A percentile compares a stretch with the other conserved stretches of the same genome.
Conservation (phyloP, 1,140 invertebrate genomes). For the Hycleus cichorii region DNA sequence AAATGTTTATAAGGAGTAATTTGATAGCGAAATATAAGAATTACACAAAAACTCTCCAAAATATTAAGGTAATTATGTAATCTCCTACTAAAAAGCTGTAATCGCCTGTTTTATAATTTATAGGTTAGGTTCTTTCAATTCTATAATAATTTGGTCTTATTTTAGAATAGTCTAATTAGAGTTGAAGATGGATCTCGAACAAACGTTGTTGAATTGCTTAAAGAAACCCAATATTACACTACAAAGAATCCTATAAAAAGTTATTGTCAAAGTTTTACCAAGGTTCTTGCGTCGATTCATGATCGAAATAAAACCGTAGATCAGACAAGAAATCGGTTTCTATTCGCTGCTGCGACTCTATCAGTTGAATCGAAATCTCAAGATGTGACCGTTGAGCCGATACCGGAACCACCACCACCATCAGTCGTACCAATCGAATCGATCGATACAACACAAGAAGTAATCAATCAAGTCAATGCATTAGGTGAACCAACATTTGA, state of each 20-base stretch:
- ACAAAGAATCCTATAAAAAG: neutral
- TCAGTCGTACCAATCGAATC: conserved; percentile 39
- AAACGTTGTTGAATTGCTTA: neutral
- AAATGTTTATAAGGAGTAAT: neutral
- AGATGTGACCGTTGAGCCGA: neutral
- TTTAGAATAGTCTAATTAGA: neutral
- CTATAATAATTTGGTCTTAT: neutral
- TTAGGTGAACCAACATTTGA: conserved; percentile 69
- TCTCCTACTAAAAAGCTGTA: neutral
- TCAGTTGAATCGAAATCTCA: neutral
- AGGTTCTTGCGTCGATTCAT: neutral
- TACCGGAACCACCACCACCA: conserved; percentile 44
- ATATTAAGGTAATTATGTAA: neutral
- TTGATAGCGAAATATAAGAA: conserved; percentile 3
- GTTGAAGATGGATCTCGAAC: neutral
- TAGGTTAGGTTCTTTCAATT: conserved; percentile 3
- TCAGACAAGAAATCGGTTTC: conserved; percentile 3
- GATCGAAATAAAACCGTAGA: neutral
- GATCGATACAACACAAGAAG: conserved; percentile 35
- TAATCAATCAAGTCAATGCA: conserved; percentile 43
- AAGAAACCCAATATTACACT: neutral
- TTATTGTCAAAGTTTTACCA: neutral
- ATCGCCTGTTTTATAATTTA: neutral
- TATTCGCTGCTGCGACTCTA: neutral
- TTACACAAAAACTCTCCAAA: neutral